Percentiles rank a stretch among this genome's conserved stretches.
These are phyloP conservation scores for Abrostola tripartita DNA, from an alignment of 2,888 invertebrate species.

Conservation along the genomic window DNA sequence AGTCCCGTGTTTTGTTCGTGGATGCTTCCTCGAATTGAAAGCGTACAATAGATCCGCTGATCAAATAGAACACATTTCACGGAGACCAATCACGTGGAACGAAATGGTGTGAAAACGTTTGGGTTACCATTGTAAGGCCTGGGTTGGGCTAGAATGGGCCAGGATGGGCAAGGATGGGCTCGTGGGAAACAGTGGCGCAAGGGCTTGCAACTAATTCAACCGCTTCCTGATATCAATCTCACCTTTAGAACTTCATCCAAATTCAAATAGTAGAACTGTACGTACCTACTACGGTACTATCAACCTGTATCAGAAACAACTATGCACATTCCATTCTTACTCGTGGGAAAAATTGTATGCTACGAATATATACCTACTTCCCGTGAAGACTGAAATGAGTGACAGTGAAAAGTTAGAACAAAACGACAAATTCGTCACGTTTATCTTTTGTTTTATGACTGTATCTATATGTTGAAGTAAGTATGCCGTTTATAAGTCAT, in stretches of 20 bases:
- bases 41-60: constrained; percentile 65
- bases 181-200: constrained; percentile 74
- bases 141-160: constrained; percentile 79
- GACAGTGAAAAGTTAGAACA: constrained; percentile 30
- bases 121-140: constrained; percentile 60
- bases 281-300: constrained; percentile 5
- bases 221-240: constrained; percentile 29
- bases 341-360: constrained; percentile 45
- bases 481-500: not conserved
- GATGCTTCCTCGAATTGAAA: constrained; percentile 65
- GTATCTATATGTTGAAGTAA: too few relatives aligned
- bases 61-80: constrained; percentile 73
- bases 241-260: constrained; percentile 8
- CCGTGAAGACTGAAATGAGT: constrained; percentile 36
- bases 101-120: constrained; percentile 81
- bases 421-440: constrained; percentile 14
- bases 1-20: constrained; percentile 64
- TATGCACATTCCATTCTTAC: constrained; percentile 6
- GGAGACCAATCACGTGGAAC: constrained; percentile 71
- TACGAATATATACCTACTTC: constrained; percentile 13
- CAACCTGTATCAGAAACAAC: not conserved
- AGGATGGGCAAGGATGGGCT: constrained; percentile 74
- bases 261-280: not conserved
- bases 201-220: constrained; percentile 24
- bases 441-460: not conserved